Base-by-base conservation (phyloP, 2,113 vertebrate species). In the Pseudorasbora parva region DNA sequence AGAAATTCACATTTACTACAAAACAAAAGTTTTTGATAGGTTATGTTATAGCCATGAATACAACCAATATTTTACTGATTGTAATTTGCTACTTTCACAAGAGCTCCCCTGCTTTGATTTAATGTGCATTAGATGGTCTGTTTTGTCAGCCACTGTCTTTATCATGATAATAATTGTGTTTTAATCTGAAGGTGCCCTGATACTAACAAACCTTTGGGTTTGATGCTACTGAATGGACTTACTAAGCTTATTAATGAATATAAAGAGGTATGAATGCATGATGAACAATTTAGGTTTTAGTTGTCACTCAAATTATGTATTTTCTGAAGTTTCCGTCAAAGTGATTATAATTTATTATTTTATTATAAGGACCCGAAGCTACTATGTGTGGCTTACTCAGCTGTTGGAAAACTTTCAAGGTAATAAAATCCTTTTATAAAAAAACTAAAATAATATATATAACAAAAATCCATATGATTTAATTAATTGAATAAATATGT, bases 211-310 rank as follows among this genome's bases (percentile, higher is more conserved):
- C 98, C 97, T 1, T 90, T 99, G 84, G 98, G 98, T 71, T 94
- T 98, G n/a, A 97, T 99, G 97, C 95, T 99, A 88, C 94, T 99
- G 74, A 99, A 99, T 91, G 98, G 98, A 71, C 96, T 99, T n/a
- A 99, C 98, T 68, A 99, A 99, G 85, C 94, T 99, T 86, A 99
- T 99, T 79, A 99, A 97, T 90, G 98, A 99, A 90, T 97, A 98
- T 90, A 99, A 98, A 91, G 97, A 99, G 95, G 98, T 99, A 94
- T 94, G 93, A 21, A 54, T 2, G 12, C 45, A 43, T 68, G 19
- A 12, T 41, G 7, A 62, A 17, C 7, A 25, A 27, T 77, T 37
- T 4, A 15, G 8, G 8, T 41, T 74, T 49, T 17, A 47, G 9
- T 23, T 47, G 8, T 62, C 7, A 10, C 12, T 23, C 5, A 57